Evolutionary conservation across 23 tunicate genomes (phyloP), one percentile per base, ranked within the genome.

Genomic region (Diplosoma virens): DNA sequence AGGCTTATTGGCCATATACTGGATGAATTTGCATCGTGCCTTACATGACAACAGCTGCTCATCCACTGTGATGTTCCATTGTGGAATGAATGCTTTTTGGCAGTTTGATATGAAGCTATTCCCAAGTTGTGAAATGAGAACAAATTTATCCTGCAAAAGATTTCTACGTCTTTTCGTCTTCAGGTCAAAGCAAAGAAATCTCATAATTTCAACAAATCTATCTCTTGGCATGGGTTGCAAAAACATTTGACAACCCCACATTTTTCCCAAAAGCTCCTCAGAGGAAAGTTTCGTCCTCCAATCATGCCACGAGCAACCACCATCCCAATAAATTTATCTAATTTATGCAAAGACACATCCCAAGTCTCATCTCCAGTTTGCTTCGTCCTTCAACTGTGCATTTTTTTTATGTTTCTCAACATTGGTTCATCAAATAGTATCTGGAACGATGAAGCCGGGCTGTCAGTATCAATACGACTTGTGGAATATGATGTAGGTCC

Each of bases 321-420:
- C 53, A 68, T 14, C 33, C 55, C 75, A 68, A 37, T 68, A 29
- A 68, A 34, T 68, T 68, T 35, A 22, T 68, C 75, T 37, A 68
- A 22, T 68, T 68, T 54, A 68, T 36, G 75, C 75, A 34, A 34
- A 22, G 75, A 11, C 54, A 37, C 75, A 68, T 68, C 23, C 54
- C 54, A 34, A 14, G 75, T 28, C 75, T 34, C 54, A 36, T 68
- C 75, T 68, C 75, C 75, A 34, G 54, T 68, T 68, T 14, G 30
- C 28, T 23, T 68, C 75, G 54, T 68, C 37, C 54, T 68, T 68
- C 54, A 68, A 68, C 75, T 11, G 53, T 68, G 28, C 54, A 68
- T 68, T 34, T 68, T n/a, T 68, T 28, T 68, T 68, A 68, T 68
- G 75, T 68, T 68, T 68, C 75, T 68, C 75, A 68, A 23, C 75